Evolutionary conservation across 1,140 invertebrate genomes (phyloP).

Genomic region (Ericerus pela): DNA sequence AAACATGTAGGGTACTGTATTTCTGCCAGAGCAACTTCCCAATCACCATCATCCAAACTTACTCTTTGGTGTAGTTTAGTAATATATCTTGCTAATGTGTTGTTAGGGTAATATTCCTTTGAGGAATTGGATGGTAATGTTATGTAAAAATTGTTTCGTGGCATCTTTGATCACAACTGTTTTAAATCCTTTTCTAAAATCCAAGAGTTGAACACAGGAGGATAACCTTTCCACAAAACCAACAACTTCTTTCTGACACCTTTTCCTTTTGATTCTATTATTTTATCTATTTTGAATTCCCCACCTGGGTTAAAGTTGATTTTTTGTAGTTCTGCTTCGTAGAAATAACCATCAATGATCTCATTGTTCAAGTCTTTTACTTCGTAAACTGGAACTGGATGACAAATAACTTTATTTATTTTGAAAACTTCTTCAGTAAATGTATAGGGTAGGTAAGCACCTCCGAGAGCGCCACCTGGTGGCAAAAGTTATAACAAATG

Average conservation of each 20-base stretch:
- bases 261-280: neutral
- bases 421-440: slow-evolving; percentile 30
- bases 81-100: neutral
- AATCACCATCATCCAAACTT: neutral
- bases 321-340: slow-evolving; percentile 24
- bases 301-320: neutral
- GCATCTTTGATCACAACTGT: neutral
- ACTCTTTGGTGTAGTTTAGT: neutral
- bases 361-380: slow-evolving; percentile 26
- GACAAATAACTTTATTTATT: slow-evolving; percentile 23
- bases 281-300: neutral
- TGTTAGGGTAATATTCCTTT: neutral
- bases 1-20: neutral
- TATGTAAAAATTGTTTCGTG: neutral
- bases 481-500: too few species aligned
- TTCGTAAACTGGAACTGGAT: slow-evolving; percentile 23
- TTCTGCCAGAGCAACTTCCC: neutral
- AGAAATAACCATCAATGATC: slow-evolving; percentile 24
- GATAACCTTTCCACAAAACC: neutral
- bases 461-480: too few species aligned
- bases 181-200: neutral
- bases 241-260: neutral
- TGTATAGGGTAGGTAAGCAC: too few species aligned
- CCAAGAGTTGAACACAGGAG: neutral
- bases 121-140: neutral